Evolutionary conservation across 1,140 invertebrate species (phyloP), one percentile per base, ranked within the genome.

Genomic region (Drosophila ficusphila): DNA sequence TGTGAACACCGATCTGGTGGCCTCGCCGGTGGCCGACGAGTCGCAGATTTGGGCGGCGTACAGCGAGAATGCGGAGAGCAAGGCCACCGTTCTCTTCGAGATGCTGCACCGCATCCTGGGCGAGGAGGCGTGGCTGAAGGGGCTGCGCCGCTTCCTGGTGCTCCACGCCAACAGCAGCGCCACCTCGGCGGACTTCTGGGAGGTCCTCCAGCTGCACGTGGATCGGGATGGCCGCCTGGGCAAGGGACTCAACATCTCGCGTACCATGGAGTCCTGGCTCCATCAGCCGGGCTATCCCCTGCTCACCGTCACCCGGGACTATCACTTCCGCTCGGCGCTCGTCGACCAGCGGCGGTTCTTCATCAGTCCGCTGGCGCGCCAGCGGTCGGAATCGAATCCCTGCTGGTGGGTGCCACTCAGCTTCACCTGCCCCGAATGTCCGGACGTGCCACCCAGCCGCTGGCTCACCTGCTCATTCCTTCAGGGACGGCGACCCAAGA

Each of bases 371-470:
- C 21, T 23, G 41, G 7, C 14, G 0, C 1, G 7, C 1, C 18
- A 44, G 2, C 41, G n/a, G 9, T n/a, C 6, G 21, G 0, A 19
- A 1, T 23, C 7, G 31, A 9, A 12, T 16, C 18, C 47, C 1
- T 52, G 49, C 33, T 52, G 49, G 49, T 52, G 49, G 49, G 33
- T 52, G 0, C 49, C 49, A 1, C 49, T 52, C 4, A 38, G 19
- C 31, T 25, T 25, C 14, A 16, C 21, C 5, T 52, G 49, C 9
- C 31, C 19, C 33, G 18, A 12, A 1, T 52, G 49, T 21, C 12
- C 2, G 0, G 6, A 25, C 1, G 3, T 11, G 4, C 9, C 33
- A 38, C 18, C 21, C n/a, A 23, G 4, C 9, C 49, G 14, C 12
- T 52, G 49, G 49, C 49, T 52, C 9, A 52, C 49, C 21, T 52